Evolutionary conservation across 64 coral and sea anemone genomes (phyloP), one percentile per base, ranked within the genome.

Genomic region (Montipora cactus): DNA sequence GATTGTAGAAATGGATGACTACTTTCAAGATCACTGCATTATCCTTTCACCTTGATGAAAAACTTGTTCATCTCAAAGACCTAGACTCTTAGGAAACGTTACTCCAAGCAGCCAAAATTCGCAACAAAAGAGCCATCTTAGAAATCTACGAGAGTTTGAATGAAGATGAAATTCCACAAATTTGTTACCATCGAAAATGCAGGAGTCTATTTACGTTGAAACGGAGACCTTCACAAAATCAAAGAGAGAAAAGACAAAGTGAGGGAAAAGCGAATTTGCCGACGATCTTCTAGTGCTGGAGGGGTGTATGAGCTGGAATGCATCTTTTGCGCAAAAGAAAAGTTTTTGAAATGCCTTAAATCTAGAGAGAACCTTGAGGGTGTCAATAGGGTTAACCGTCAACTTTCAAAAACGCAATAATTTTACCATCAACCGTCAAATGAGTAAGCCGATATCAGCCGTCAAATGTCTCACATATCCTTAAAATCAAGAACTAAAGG

Each of bases 121-220:
- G 74, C 12, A 75, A 75, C 9, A 22, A 74, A 76, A 14, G 14
- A 16, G 66, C 87, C 16, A 47, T 89, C 69, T 52, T 75, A 50
- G 44, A 49, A 28, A 14, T 89, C 76, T 47, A 69, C 19, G 16
- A 20, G 16, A 69, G 4, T 12, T 11, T 76, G 19, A 47, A 72
- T 49, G 87, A 89, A 89, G 57, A 76, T 53, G 69, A 89, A 10
- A 67, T 77, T n/a, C 87, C 87, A 45, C 0, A 49, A 13, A 28
- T 89, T 16, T 75, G 51, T 50, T 89, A 89, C 87, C 87, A 89
- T 8, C 44, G 71, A 52, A 67, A 89, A 89, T 89, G 87, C 16
- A 45, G 81, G 8, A 67, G 81, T 44, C 28, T 50, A n/a, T 84
- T 84, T 84, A 84, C 81, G 19, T 20, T 84, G 11, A 37, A 84